Base-by-base conservation (phyloP, 2,113 vertebrate genomes). In the Colinus virginianus region DNA sequence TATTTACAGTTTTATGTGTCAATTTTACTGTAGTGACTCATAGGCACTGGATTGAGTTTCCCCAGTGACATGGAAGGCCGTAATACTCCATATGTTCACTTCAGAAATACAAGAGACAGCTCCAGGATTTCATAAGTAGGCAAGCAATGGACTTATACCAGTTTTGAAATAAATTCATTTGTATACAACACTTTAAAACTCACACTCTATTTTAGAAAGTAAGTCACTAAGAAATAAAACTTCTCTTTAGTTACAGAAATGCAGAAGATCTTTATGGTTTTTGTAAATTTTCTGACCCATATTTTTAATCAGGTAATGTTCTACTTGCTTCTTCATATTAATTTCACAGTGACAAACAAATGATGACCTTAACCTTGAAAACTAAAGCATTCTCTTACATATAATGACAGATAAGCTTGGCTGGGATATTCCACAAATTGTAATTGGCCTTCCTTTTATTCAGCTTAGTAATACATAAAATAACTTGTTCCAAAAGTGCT, bases 31-130 rank as follows among this genome's bases (percentile, higher is more conserved):
- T 21, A 43, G 30, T 62, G n/a, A 68, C 28, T 78, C 30, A 40
- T 45, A 25, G 70, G 11, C 19, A 28, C 28, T 48, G 26, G 38
- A 10, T 7, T 87, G 22, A 68, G 18, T 58, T 93, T 91, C 30
- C 16, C 7, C 72, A 63, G 42, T 11, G 38, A 21, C 1, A 0
- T 0, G 67, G 68, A 32, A 48, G 6, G 23, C 49, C 23, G 28
- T 32, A 5, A 13, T 42, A 34, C 19, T 38, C 16, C n/a, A n/a
- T 1, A 0, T 67, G 32, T 28, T 26, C 32, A 25, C 3, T 49
- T 93, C 80, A 67, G 7, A 70, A 26, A 43, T 36, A 46, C 18
- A 4, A 18, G 26, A 86, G 10, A 13, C 19, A 1, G 1, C 42
- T 59, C 14, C 46, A 69, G 22, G 59, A 77, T 72, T 85, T 79